phyloP scores from a whole-genome alignment of 2,888 invertebrate genomes.

The Eilema sororculum region DNA sequence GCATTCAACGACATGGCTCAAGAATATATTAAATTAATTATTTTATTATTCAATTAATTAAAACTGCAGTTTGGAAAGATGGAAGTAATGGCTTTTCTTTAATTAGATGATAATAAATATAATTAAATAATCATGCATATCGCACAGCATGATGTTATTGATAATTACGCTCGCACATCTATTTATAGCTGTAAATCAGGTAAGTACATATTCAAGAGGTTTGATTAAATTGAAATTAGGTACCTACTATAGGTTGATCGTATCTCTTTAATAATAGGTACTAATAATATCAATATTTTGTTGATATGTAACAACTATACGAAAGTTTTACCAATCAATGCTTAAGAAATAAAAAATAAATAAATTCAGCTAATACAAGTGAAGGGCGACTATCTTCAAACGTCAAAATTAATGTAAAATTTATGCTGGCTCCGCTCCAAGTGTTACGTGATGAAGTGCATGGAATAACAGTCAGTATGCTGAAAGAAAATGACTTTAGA shows the following conservation, averaged over 20 bases:
- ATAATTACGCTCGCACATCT: slow-evolving; percentile 30
- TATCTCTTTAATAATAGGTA: background rate
- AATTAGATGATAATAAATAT: slow-evolving; percentile 26
- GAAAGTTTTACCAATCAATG: background rate
- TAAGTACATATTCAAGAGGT: background rate
- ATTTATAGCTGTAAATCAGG: slow-evolving; percentile 34
- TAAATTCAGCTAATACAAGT: background rate
- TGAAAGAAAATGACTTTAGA: slow-evolving; percentile 27
- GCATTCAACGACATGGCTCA: background rate
- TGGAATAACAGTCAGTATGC: slow-evolving; percentile 22
- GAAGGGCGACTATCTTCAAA: too few relatives aligned
- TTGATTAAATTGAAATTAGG: background rate
- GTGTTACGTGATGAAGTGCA: slow-evolving; percentile 29
- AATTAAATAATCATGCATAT: slow-evolving; percentile 33
- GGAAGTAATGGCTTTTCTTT: slow-evolving; percentile 31
- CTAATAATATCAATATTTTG: background rate
- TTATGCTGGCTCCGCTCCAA: slow-evolving; percentile 38
- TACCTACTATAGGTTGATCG: background rate
- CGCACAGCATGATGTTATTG: slow-evolving; percentile 38
- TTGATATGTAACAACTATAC: background rate
- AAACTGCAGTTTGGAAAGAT: background rate
- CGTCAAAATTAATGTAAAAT: slow-evolving; percentile 36
- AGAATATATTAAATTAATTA: background rate
- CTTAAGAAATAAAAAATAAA: background rate
- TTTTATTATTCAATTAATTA: background rate